Percentiles rank a stretch among this genome's conserved stretches.
phyloP scores from a whole-genome alignment of 1,140 invertebrate species.

The Drosophila kurseongensis region DNA sequence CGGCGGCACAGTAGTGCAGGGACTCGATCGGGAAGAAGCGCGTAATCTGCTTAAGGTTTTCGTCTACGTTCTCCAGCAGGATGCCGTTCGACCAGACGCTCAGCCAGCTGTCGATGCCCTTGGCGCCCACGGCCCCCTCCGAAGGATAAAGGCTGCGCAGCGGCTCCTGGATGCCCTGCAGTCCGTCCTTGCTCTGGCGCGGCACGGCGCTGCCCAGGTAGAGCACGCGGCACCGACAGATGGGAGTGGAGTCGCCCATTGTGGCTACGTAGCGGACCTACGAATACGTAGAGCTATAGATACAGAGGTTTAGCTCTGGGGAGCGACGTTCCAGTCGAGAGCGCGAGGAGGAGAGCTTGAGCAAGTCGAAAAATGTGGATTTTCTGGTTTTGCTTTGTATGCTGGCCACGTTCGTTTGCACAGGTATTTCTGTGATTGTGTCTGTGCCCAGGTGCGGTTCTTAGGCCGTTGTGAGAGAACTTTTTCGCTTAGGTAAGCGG shows the following conservation, averaged over 20 bases:
- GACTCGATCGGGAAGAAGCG: slow-evolving; percentile 99
- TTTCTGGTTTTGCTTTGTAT: slow-evolving; percentile 83
- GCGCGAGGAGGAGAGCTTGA: neutral
- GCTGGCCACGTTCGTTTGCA: slow-evolving; percentile 55
- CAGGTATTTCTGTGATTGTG: slow-evolving; percentile 27
- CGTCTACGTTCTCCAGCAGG: slow-evolving; percentile 97
- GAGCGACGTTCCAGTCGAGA: slow-evolving; percentile 24
- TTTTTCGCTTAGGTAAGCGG: slow-evolving; percentile 78
- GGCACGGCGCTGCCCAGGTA: slow-evolving; percentile 99
- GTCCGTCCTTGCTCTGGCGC: slow-evolving; percentile 98
- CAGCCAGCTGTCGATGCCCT: slow-evolving; percentile 98
- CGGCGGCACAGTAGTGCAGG: slow-evolving; percentile 98
- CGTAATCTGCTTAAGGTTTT: slow-evolving; percentile 96
- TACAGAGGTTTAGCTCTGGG: slow-evolving; percentile 20
- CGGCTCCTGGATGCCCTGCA: slow-evolving; percentile 99
- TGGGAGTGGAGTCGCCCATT: slow-evolving; percentile 91
- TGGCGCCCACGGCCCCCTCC: slow-evolving; percentile 91
- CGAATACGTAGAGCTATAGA: slow-evolving; percentile 3
- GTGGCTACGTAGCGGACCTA: neutral
- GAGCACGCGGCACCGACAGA: slow-evolving; percentile 97
- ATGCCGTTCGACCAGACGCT: slow-evolving; percentile 99
- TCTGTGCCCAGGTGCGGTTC: slow-evolving; percentile 54
- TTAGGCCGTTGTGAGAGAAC: slow-evolving; percentile 68
- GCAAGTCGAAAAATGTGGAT: slow-evolving; percentile 71
- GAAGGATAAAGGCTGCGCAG: slow-evolving; percentile 96